These are phyloP conservation scores for Pandemis corylana DNA, from an alignment of 2,888 invertebrate species.

Conservation along the genomic window DNA sequence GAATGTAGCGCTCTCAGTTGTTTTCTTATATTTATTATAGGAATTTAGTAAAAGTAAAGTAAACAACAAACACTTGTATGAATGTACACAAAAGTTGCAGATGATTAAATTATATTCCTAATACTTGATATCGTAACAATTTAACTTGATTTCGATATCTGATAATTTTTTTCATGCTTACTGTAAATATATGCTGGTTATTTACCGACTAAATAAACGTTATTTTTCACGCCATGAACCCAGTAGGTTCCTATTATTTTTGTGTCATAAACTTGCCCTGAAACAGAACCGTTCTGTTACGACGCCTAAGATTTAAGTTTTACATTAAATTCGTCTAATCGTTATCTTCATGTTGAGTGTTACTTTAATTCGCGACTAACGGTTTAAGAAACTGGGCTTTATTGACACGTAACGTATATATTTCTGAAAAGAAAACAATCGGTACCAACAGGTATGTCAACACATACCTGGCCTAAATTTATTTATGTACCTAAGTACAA, in stretches of 20 bases:
- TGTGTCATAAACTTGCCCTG: conserved; percentile 1
- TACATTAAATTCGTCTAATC: neutral
- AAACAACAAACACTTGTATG: no score
- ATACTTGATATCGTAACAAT: no score
- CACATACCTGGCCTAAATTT: neutral
- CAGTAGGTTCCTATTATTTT: neutral
- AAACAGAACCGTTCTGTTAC: neutral
- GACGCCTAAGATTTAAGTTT: neutral
- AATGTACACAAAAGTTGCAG: no score
- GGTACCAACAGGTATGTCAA: neutral
- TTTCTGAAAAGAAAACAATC: neutral
- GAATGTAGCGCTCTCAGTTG: no score
- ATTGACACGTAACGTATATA: neutral
- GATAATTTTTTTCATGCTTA: no score
- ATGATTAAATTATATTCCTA: no score
- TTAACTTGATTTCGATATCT: no score
- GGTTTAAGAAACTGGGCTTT: neutral
- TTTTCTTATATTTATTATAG: no score
- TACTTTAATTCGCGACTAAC: neutral
- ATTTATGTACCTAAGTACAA: neutral
- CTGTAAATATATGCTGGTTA: no score
- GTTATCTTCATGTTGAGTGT: neutral
- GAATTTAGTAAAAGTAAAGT: no score
- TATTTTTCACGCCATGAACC: neutral
- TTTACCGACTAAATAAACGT: no score